These are phyloP conservation scores for Gymnoscopelus microlampas DNA, from an alignment of 2,797 vertebrate genomes.

Conservation along the genomic window DNA sequence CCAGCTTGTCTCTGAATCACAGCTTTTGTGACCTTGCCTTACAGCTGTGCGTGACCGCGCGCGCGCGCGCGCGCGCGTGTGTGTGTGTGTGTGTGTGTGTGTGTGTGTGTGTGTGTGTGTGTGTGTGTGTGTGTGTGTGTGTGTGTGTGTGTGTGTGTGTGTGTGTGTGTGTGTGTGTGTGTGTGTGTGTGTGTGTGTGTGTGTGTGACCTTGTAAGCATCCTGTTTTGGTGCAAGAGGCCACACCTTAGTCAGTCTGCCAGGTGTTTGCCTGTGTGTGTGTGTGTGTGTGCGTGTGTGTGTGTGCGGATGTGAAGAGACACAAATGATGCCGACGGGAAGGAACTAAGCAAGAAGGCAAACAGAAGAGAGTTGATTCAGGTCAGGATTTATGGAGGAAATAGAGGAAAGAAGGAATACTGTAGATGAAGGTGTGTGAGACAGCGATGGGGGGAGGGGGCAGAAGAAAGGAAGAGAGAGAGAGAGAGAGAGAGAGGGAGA, in stretches of 20 bases:
- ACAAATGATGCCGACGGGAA: not conserved
- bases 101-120: conserved; percentile 33
- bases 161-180: conserved; percentile 2
- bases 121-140: conserved; percentile 5
- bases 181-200: conserved; percentile 32
- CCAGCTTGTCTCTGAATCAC: conserved; percentile 32
- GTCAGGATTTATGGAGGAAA: conserved; percentile 19
- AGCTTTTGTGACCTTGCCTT: conserved; percentile 62
- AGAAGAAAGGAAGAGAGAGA: not conserved
- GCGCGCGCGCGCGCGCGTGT: not conserved
- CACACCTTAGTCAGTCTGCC: conserved; percentile 34
- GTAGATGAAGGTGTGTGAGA: conserved; percentile 20
- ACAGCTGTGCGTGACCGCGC: conserved; percentile 8
- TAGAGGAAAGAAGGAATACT: conserved; percentile 6
- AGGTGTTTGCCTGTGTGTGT: not conserved
- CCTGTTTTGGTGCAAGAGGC: conserved; percentile 47
- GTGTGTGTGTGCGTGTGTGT: not conserved
- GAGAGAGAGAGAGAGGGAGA: not conserved
- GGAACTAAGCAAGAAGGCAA: not conserved
- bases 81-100: conserved; percentile 14
- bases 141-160: conserved; percentile 8
- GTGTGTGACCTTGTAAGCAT: conserved; percentile 56
- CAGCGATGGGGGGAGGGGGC: not conserved
- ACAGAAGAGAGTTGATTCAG: not conserved
- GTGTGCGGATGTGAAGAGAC: conserved; percentile 6